These are phyloP conservation scores for Tribolium freemani DNA, from an alignment of 2,888 invertebrate genomes.

Conservation along the genomic window DNA sequence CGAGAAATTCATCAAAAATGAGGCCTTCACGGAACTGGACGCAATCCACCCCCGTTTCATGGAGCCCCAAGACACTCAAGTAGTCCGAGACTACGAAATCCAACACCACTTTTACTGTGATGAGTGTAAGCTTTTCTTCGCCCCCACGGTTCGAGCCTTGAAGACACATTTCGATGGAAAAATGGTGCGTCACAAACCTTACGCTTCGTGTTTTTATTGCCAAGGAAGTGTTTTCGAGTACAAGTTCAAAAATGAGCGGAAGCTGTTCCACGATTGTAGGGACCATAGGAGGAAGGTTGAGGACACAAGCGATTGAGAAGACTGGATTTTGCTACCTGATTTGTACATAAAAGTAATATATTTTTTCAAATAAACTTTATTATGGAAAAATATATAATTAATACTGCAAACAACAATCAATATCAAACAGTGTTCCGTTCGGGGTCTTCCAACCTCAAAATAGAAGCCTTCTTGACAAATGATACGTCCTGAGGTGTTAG, in stretches of 20 bases:
- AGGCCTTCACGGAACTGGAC: constrained; percentile 37
- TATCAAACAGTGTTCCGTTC: constrained; percentile 43
- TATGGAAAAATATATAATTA: background rate
- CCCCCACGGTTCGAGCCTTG: constrained; percentile 38
- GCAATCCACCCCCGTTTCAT: constrained; percentile 48
- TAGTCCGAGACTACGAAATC: constrained; percentile 36
- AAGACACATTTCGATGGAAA: constrained; percentile 43
- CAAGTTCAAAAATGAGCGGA: constrained; percentile 30
- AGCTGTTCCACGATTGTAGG: constrained; percentile 44
- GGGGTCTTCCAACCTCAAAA: constrained; percentile 61
- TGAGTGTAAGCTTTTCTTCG: constrained; percentile 43
- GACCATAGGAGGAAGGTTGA: background rate
- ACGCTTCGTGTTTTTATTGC: constrained; percentile 46
- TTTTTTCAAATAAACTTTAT: background rate
- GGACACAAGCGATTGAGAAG: background rate
- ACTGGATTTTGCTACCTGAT: background rate
- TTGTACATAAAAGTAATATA: background rate
- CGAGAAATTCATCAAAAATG: constrained; percentile 38
- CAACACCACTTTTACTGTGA: constrained; percentile 43
- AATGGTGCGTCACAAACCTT: constrained; percentile 40
- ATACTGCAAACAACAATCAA: constrained; percentile 2
- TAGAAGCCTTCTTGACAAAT: constrained; percentile 60
- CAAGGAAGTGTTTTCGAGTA: constrained; percentile 44
- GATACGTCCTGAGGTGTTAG: constrained; percentile 89
- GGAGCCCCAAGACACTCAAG: constrained; percentile 33